These are phyloP conservation scores for Lissocephala sabroskyi DNA, from an alignment of 2,888 invertebrate genomes.

Conservation along the genomic window DNA sequence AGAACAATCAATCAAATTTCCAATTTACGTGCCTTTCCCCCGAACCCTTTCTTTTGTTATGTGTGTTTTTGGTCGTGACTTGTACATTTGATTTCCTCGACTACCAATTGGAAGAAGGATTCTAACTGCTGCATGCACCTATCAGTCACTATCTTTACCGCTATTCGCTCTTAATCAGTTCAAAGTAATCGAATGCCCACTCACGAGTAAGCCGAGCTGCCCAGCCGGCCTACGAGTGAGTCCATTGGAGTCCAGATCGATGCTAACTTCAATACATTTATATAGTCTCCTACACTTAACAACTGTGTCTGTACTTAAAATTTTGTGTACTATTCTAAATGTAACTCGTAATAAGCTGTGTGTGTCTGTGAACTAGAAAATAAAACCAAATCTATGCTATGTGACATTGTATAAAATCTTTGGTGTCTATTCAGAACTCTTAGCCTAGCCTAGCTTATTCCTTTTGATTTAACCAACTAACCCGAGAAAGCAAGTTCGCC, in stretches of 20 bases:
- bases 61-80: slow-evolving; percentile 23
- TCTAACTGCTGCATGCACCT: too few relatives aligned
- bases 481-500: slow-evolving; percentile 20
- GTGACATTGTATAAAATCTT: slow-evolving; percentile 34
- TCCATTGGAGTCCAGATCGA: too few relatives aligned
- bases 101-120: background rate
- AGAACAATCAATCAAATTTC: too few relatives aligned
- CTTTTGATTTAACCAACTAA: background rate
- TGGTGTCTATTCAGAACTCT: background rate
- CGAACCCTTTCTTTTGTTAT: slow-evolving; percentile 12
- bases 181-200: too few relatives aligned
- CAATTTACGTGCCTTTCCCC: slow-evolving; percentile 47
- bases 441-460: background rate
- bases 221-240: too few relatives aligned
- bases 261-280: slow-evolving; percentile 11
- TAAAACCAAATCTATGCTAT: slow-evolving; percentile 47
- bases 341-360: slow-evolving; percentile 18
- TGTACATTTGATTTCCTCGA: too few relatives aligned
- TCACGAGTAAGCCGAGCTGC: too few relatives aligned
- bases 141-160: too few relatives aligned
- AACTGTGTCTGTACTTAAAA: background rate
- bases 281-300: slow-evolving; percentile 21
- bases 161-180: too few relatives aligned
- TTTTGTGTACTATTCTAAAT: slow-evolving; percentile 6
- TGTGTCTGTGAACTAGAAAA: slow-evolving; percentile 62